These are phyloP conservation scores for Caenorhabditis latens DNA, from an alignment of 1,140 invertebrate species.

Conservation along the genomic window DNA sequence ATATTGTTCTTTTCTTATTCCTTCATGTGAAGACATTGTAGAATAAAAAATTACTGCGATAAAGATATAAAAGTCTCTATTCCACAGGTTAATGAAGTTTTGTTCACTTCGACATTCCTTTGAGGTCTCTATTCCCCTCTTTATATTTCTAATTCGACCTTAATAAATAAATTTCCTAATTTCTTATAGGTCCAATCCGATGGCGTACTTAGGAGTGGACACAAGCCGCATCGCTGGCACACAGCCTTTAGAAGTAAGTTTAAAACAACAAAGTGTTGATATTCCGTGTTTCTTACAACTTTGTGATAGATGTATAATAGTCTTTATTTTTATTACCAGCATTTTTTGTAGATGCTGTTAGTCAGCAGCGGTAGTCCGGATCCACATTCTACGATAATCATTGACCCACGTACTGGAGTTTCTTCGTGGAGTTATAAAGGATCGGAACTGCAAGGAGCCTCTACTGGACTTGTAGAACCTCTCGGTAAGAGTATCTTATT, in stretches of 20 bases:
- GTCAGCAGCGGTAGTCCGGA: constrained; percentile 58
- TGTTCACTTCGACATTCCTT: too few species aligned
- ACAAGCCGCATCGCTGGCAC: constrained; percentile 40
- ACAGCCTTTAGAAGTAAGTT: background rate
- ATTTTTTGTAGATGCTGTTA: constrained; percentile 52
- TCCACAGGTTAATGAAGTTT: too few species aligned
- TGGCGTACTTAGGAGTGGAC: constrained; percentile 39
- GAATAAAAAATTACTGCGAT: too few species aligned
- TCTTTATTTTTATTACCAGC: too few species aligned
- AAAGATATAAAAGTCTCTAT: too few species aligned
- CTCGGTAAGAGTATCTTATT: constrained; percentile 49
- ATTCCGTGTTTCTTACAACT: too few species aligned
- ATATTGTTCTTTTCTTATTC: background rate
- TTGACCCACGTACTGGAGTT: constrained; percentile 64
- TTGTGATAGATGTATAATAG: too few species aligned
- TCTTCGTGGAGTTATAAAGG: constrained; percentile 66
- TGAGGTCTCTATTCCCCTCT: too few species aligned
- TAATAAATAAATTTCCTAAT: too few species aligned
- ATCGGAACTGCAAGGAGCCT: constrained; percentile 61
- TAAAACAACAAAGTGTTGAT: background rate
- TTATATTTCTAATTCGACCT: too few species aligned
- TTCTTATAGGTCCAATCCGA: background rate
- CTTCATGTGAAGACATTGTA: too few species aligned
- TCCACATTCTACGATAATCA: constrained; percentile 61
- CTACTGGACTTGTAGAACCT: constrained; percentile 56